phyloP scores from a whole-genome alignment of 2,113 vertebrate genomes.

The Anser cygnoides region DNA sequence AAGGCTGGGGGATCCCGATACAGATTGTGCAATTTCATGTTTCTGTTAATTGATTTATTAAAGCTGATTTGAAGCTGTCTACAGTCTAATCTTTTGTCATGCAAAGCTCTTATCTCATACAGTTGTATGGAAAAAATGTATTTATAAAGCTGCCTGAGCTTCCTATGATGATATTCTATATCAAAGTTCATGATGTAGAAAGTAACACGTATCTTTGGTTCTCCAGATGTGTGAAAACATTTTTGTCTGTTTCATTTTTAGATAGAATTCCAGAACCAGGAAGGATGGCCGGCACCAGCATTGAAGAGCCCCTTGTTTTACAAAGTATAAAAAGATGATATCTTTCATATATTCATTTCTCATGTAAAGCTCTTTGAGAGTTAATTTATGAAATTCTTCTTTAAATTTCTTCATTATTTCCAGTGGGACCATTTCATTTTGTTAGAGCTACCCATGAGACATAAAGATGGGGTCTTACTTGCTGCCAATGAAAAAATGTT shows the following conservation, averaged over 20 bases:
- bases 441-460: not conserved
- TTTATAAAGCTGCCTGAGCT: not conserved
- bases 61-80: not conserved
- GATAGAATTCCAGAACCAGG: conserved; percentile 47
- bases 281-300: not conserved
- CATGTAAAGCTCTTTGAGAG: not conserved
- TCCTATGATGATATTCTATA: not conserved
- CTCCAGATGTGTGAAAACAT: not conserved
- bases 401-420: not conserved
- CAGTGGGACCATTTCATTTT: not conserved
- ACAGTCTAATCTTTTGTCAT: not conserved
- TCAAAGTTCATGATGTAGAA: not conserved
- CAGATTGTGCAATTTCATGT: not conserved
- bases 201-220: not conserved
- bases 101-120: not conserved
- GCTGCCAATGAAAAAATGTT: not conserved
- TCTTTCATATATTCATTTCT: not conserved
- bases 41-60: not conserved
- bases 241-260: conserved; percentile 54
- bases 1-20: not conserved
- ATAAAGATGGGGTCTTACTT: not conserved
- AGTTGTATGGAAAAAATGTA: not conserved
- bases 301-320: conserved; percentile 29
- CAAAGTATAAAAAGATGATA: conserved; percentile 58
- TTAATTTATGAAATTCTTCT: conserved; percentile 4